Evolutionary conservation across 2,113 vertebrate genomes (phyloP).

Genomic region (Triplophysa rosa): DNA sequence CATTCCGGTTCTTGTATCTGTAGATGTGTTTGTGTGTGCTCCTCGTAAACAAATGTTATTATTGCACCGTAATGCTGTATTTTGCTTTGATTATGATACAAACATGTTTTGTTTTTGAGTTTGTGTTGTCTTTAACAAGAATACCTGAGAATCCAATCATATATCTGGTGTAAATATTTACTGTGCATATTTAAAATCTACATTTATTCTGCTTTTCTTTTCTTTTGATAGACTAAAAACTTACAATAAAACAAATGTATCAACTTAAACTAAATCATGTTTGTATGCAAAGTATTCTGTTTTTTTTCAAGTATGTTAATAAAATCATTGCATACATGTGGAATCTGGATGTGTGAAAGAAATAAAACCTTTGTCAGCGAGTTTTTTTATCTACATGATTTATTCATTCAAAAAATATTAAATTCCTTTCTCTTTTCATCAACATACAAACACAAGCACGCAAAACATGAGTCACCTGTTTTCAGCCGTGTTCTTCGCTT

Average conservation of each 20-base stretch:
- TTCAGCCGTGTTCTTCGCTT: conserved; percentile 72
- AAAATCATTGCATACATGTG: conserved; percentile 16
- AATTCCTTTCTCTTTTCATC: conserved; percentile 70
- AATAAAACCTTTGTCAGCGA: not conserved
- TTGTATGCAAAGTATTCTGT: too few relatives aligned
- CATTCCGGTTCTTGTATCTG: not conserved
- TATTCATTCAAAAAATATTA: conserved; percentile 80
- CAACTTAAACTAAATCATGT: not conserved
- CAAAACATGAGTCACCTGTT: conserved; percentile 72
- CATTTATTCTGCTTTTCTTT: not conserved
- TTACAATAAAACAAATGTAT: not conserved
- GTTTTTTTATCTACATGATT: conserved; percentile 68
- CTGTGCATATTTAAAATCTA: not conserved
- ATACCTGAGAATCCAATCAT: not conserved
- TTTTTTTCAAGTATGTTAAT: conserved; percentile 49
- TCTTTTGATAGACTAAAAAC: not conserved
- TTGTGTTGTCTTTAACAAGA: not conserved
- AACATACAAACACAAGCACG: conserved; percentile 74
- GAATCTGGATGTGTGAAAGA: conserved; percentile 10
- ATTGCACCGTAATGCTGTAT: not conserved
- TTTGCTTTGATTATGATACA: not conserved
- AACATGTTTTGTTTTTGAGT: conserved; percentile 6
- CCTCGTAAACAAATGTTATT: not conserved
- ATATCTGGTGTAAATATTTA: not conserved
- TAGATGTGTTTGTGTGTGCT: not conserved